Evolutionary conservation across 2,888 invertebrate genomes (phyloP), one percentile per base, ranked within the genome.

Genomic region (Aphidius colemani): DNA sequence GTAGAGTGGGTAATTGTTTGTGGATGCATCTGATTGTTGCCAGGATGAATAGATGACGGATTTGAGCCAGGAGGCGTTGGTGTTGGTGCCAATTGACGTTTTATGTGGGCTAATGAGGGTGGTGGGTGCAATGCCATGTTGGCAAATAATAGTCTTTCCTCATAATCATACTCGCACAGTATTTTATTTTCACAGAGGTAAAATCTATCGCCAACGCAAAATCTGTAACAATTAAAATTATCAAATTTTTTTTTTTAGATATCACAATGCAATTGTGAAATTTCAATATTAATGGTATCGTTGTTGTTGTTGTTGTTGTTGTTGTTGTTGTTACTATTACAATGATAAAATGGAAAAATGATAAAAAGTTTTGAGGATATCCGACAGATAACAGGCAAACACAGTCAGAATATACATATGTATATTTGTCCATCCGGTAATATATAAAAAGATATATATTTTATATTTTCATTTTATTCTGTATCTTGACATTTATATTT

Each of bases 141-240:
- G 68, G 96, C 96, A 81, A 96, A 96, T 70, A 96, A 94, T 83
- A 96, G 86, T 72, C 96, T 86, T 84, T 98, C 97, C 81, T 97
- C 96, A 81, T 97, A 98, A 83, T 98, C 98, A 82, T 96, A 96
- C 84, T 97, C 97, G 85, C 98, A 98, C 61, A 98, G 88, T 73
- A 98, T 97, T 86, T 96, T 96, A 85, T 97, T 97, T 84, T 97
- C 97, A 85, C 95, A 96, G 74, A 98, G 85, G 85, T 97, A 98
- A 85, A 96, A 98, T 70, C 95, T 89, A 83, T 98, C 98, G 44
- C 98, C 98, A 51, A 98, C 96, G 84, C 98, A 98, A 85, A 97
- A 98, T 86, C 98, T 98, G 88, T 9, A 61, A 64, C 60, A 69
- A 56, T 39, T 7, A 9, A 46, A 61, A 46, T 30, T 8, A 10